A percentile compares a stretch with the other conserved stretches of the same genome.
phyloP scores from a whole-genome alignment of 2,797 vertebrate genomes.

The Melanotaenia maccullochi region DNA sequence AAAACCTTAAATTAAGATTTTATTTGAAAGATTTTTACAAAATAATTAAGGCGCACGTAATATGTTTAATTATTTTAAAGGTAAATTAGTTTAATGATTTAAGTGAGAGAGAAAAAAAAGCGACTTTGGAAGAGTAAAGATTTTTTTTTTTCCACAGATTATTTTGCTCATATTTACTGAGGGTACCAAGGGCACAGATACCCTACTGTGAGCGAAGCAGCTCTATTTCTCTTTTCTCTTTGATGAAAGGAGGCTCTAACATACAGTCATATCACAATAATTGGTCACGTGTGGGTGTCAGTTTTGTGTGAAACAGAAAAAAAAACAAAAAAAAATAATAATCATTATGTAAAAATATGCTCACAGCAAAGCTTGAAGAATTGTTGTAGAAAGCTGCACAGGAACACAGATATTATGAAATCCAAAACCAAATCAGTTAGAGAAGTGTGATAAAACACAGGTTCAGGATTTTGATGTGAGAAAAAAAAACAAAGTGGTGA shows the following conservation, averaged over 20 bases:
- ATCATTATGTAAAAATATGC: not conserved
- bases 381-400: not conserved
- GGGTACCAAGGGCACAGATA: conserved; percentile 9
- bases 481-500: conserved; percentile 10
- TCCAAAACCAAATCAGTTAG: conserved; percentile 1
- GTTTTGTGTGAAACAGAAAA: not conserved
- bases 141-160: not conserved
- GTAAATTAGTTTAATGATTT: not conserved
- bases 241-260: conserved; percentile 3
- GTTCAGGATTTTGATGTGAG: conserved; percentile 22
- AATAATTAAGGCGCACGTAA: not conserved
- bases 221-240: conserved; percentile 1
- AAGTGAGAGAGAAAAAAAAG: not conserved
- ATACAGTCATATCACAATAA: conserved; percentile 3
- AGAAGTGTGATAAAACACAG: conserved; percentile 22
- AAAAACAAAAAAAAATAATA: not conserved
- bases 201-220: not conserved
- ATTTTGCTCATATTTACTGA: conserved; percentile 3
- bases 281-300: conserved; percentile 1
- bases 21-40: not conserved
- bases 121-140: not conserved
- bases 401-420: conserved; percentile 16
- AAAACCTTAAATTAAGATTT: not conserved
- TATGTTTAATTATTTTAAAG: not conserved
- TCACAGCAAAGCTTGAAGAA: not conserved